Evolutionary conservation across 2,888 invertebrate species (phyloP).

Genomic region (Phania funesta): DNA sequence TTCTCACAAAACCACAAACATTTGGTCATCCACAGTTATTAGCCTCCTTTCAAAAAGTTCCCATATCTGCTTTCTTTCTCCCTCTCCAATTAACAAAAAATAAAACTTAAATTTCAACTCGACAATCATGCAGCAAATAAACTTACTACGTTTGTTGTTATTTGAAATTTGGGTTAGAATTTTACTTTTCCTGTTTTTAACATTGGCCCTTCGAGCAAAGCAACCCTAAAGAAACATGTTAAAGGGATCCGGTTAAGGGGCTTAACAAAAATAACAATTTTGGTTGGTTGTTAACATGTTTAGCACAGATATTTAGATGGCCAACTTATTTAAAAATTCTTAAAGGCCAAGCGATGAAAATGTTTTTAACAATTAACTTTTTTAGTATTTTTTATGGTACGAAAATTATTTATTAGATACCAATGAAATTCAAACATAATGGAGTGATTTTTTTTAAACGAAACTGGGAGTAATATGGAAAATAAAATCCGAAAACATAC

Average conservation of each 20-base stretch:
- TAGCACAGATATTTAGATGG: not conserved
- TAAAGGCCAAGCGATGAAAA: not conserved
- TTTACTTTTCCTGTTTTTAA: not conserved
- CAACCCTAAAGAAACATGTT: not conserved
- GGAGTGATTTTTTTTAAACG: too few relatives aligned
- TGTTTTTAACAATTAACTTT: not conserved
- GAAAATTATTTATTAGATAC: not conserved
- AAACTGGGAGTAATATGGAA: too few relatives aligned
- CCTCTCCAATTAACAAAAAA: not conserved
- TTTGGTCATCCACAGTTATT: slow-evolving; percentile 54
- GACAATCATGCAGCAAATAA: not conserved
- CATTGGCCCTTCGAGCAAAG: not conserved
- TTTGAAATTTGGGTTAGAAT: not conserved
- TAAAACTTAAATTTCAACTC: not conserved
- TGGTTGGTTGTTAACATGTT: slow-evolving; percentile 7
- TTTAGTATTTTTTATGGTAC: not conserved
- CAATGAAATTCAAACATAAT: too few relatives aligned
- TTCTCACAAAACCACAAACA: slow-evolving; percentile 38
- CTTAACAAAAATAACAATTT: not conserved
- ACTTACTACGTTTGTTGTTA: not conserved
- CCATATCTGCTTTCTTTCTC: not conserved
- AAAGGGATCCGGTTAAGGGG: not conserved
- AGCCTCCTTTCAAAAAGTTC: not conserved
- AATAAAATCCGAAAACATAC: too few relatives aligned
- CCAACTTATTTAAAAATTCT: not conserved